Evolutionary conservation across 2,113 vertebrate genomes (phyloP), one percentile per base, ranked within the genome.

Genomic region (Otis tarda): DNA sequence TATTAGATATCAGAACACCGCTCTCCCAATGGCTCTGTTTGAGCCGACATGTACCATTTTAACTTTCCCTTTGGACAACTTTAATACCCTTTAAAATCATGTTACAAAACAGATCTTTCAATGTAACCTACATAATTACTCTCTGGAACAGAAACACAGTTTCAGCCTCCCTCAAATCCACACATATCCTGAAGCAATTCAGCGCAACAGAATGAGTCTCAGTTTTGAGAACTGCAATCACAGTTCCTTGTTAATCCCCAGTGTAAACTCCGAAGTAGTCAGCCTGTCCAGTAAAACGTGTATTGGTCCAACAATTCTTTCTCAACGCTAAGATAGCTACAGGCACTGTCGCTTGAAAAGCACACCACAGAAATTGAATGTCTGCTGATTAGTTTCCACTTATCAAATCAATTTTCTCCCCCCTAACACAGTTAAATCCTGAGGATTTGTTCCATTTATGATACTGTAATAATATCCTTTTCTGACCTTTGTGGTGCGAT

Each of bases 381-480:
- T 8, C 74, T 76, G 67, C 50, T 75, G 87, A 86, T 87, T 74
- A 87, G 21, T 53, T 90, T 37, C 50, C 53, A 82, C 92, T 96
- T 83, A 83, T 92, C 76, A 82, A 92, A 82, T 84, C 64, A 43
- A 27, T 86, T 95, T 91, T 75, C 75, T 76, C 86, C 28, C 63
- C 63, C 88, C 78, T 63, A 83, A 92, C 6, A 87, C 18, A 28
- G 87, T 95, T 96, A 94, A 97, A 91, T 67, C 37, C 57, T 13
- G 22, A 79, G 53, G 82, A 88, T 64, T 89, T 78, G 77, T 45
- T 71, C 56, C 9, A 12, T 78, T 30, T 67, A 55, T 39, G 6
- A 23, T 9, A 25, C 23, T 25, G 6, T 5, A 85, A 33, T 19
- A 61, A 80, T 19, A 69, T 19, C 27, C 25, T 9, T 21, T 64